phyloP scores from a whole-genome alignment of 2,797 vertebrate genomes.

The Crotalus adamanteus region DNA sequence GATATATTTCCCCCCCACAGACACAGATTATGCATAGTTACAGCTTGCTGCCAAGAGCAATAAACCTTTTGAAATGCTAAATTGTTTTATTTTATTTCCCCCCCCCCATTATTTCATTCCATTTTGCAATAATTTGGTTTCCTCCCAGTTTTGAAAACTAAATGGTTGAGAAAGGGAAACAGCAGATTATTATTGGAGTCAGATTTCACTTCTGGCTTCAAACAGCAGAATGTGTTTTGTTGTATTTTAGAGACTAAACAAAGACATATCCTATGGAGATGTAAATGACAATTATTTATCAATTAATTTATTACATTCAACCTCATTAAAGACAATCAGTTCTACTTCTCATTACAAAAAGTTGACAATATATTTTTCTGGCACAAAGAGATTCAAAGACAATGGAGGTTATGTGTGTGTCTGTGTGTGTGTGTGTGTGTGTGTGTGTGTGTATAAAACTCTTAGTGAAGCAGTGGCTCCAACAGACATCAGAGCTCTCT shows the following conservation, averaged over 20 bases:
- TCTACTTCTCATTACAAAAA: background rate
- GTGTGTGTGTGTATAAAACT: no score
- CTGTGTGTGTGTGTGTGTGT: background rate
- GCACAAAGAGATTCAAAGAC: background rate
- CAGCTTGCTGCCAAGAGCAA: background rate
- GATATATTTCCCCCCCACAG: background rate
- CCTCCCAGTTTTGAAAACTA: constrained; percentile 13
- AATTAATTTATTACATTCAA: constrained; percentile 8
- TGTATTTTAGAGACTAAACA: background rate
- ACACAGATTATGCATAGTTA: constrained; percentile 19
- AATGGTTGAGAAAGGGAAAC: background rate
- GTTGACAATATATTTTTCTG: background rate
- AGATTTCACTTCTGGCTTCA: background rate
- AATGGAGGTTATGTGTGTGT: background rate
- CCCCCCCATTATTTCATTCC: constrained; percentile 7
- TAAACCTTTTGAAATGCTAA: constrained; percentile 28
- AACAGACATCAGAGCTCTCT: background rate
- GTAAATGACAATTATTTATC: background rate
- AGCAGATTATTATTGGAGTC: background rate
- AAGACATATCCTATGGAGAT: background rate
- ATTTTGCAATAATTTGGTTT: constrained; percentile 8
- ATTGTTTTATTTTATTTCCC: constrained; percentile 23
- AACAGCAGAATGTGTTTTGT: background rate
- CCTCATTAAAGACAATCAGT: background rate
- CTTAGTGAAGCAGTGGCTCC: background rate